These are phyloP conservation scores for Nomada fabriciana DNA, from an alignment of 2,888 invertebrate genomes.

Conservation along the genomic window DNA sequence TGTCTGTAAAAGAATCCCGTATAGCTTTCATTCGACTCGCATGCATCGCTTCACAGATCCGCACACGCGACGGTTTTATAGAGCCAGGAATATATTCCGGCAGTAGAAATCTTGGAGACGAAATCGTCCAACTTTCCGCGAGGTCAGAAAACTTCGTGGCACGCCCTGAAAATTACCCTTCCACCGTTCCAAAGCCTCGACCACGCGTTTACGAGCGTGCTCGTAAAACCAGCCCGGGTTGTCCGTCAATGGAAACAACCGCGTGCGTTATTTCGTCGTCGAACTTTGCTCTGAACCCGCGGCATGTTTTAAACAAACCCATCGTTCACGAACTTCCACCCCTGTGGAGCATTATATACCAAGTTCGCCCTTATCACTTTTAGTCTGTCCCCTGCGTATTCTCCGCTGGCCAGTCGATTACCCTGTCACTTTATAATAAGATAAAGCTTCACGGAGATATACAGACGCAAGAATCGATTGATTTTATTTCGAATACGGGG, in stretches of 20 bases:
- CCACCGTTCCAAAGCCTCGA: not conserved
- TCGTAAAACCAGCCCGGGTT: constrained; percentile 30
- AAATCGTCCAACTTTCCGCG: constrained; percentile 9
- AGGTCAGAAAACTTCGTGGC: not conserved
- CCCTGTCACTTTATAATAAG: not conserved
- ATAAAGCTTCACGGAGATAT: not conserved
- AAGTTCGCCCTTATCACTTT: not conserved
- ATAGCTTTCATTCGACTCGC: not conserved
- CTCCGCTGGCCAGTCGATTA: not conserved
- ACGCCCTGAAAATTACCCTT: constrained; percentile 20
- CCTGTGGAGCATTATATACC: not conserved
- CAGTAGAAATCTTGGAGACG: not conserved
- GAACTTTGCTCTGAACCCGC: not conserved
- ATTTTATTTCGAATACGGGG: not conserved
- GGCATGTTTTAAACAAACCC: constrained; percentile 3
- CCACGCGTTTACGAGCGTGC: constrained; percentile 39
- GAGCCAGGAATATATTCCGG: not conserved
- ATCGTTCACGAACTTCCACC: constrained; percentile 2
- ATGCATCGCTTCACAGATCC: constrained; percentile 16
- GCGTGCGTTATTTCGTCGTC: not conserved
- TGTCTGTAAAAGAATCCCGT: no score
- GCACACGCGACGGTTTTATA: constrained; percentile 18
- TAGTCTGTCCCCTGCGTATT: not conserved
- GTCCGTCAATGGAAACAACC: not conserved
- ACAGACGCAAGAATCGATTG: not conserved